phyloP scores from a whole-genome alignment of 2,888 invertebrate species.

The Congeria kusceri region DNA sequence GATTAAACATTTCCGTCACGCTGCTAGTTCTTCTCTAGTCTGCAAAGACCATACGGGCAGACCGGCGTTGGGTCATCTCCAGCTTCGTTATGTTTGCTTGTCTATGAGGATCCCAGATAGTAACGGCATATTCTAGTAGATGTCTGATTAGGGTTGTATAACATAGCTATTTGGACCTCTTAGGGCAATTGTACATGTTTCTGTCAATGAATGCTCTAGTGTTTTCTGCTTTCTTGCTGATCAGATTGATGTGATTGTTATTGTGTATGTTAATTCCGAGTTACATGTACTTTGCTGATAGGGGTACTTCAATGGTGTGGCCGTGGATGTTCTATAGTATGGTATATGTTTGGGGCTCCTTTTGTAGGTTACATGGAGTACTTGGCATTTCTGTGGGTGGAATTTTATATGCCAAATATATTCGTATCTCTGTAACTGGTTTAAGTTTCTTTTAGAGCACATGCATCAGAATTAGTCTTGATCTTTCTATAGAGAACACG shows the following conservation, averaged over 20 bases:
- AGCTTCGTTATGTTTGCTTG: constrained; percentile 22
- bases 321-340: constrained; percentile 6
- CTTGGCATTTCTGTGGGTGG: constrained; percentile 18
- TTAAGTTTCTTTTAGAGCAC: constrained; percentile 12
- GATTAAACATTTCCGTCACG: constrained; percentile 16
- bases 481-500: neutral
- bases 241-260: constrained; percentile 21
- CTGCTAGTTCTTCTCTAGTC: constrained; percentile 24
- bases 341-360: neutral
- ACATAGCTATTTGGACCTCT: constrained; percentile 33
- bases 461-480: constrained; percentile 2
- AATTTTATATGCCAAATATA: constrained; percentile 12
- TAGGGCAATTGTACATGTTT: constrained; percentile 24
- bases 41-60: constrained; percentile 25
- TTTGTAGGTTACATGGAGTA: neutral
- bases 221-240: constrained; percentile 7
- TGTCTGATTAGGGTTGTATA: constrained; percentile 28
- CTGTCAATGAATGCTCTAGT: neutral
- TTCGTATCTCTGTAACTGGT: constrained; percentile 7
- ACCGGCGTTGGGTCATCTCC: constrained; percentile 34
- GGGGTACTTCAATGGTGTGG: neutral
- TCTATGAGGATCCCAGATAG: constrained; percentile 34
- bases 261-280: constrained; percentile 8
- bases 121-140: constrained; percentile 15
- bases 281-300: constrained; percentile 8